Conservation (phyloP, 2,797 vertebrate genomes). For the Bryconaethiops microstoma region DNA sequence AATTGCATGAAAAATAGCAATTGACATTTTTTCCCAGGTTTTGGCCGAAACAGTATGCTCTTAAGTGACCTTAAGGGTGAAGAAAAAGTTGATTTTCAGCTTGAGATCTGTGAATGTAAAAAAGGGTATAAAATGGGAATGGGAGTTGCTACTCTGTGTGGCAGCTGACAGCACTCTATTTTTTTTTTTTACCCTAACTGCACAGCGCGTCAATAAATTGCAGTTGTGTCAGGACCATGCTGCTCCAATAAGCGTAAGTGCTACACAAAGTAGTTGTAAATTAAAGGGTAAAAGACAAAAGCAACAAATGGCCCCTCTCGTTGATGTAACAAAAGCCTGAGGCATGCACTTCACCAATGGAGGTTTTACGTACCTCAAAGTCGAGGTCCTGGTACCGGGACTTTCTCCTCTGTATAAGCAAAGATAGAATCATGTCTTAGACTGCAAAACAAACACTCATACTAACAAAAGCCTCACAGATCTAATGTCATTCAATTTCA, state of each 20-base stretch:
- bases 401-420: conserved; percentile 94
- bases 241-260: conserved; percentile 81
- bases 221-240: conserved; percentile 70
- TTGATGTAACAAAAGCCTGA: conserved; percentile 64
- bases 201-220: conserved; percentile 74
- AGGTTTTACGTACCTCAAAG: conserved; percentile 92
- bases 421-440: conserved; percentile 33
- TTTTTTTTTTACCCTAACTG: conserved; percentile 72
- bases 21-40: conserved; percentile 23
- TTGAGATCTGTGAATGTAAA: conserved; percentile 77
- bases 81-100: conserved; percentile 74
- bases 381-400: conserved; percentile 98
- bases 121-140: conserved; percentile 73
- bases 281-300: conserved; percentile 80
- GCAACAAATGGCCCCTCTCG: conserved; percentile 68
- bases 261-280: conserved; percentile 76
- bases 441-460: conserved; percentile 25
- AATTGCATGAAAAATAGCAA: conserved; percentile 33
- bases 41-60: conserved; percentile 66
- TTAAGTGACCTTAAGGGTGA: conserved; percentile 67
- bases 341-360: conserved; percentile 58
- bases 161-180: conserved; percentile 76
- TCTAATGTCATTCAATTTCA: neutral
- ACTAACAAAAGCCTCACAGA: neutral
- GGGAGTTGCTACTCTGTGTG: conserved; percentile 76